Evolutionary conservation across 2,113 vertebrate species (phyloP).

Genomic region (Platycercus adscitus): DNA sequence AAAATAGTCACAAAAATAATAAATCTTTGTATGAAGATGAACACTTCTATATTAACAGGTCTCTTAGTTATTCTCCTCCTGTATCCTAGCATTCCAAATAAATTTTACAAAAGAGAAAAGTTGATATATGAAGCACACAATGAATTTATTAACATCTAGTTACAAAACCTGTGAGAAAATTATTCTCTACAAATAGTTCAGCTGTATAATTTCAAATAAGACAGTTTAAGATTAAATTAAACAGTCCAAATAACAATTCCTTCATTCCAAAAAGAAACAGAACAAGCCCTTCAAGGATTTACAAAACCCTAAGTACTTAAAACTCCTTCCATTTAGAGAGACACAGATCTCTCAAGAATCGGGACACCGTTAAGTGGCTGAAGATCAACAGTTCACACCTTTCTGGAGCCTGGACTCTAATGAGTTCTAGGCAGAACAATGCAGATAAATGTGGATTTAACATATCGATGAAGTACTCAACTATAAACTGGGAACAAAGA

Average conservation of each 20-base stretch:
- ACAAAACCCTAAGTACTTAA: neutral
- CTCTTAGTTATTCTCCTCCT: neutral
- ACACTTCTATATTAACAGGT: neutral
- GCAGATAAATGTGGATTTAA: neutral
- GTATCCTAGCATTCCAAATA: neutral
- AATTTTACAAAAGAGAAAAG: neutral
- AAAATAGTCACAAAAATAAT: neutral
- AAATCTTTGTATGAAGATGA: neutral
- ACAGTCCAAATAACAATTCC: neutral
- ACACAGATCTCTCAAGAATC: neutral
- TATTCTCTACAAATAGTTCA: neutral
- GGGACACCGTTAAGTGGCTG: neutral
- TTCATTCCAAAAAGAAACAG: neutral
- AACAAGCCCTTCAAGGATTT: neutral
- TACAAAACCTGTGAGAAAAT: neutral
- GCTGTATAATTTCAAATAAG: neutral
- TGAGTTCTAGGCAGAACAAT: neutral
- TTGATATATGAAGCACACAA: neutral
- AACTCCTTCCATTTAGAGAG: neutral
- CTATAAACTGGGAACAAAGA: neutral
- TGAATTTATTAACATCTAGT: neutral
- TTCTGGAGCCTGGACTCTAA: neutral
- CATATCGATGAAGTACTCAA: neutral
- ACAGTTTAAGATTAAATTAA: neutral
- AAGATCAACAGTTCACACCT: neutral